Percentiles rank a stretch among this genome's conserved stretches.
These are phyloP conservation scores for Falcaria lacertinaria DNA, from an alignment of 2,888 invertebrate species.

Conservation along the genomic window DNA sequence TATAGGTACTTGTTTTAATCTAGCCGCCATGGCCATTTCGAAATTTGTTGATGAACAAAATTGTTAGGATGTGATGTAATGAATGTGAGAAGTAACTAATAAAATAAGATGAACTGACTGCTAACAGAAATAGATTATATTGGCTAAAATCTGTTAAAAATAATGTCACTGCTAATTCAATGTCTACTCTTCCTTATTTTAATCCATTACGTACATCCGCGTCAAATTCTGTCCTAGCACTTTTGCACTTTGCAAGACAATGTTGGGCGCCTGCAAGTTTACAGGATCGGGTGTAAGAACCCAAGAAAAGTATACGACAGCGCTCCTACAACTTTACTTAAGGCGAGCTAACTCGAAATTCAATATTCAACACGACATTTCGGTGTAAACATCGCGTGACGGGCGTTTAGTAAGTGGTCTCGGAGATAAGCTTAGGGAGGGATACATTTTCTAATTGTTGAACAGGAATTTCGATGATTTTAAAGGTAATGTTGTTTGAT, in stretches of 20 bases:
- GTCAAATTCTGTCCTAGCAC: neutral
- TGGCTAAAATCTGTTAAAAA: too few species aligned
- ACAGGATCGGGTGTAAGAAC: neutral
- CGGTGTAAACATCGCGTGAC: slow-evolving; percentile 67
- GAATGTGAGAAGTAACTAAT: too few species aligned
- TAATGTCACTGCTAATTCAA: too few species aligned
- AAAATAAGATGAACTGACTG: too few species aligned
- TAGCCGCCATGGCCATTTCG: too few species aligned
- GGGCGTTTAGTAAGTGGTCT: slow-evolving; percentile 26
- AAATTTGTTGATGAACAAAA: too few species aligned
- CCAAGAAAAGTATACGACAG: neutral
- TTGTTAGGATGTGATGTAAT: too few species aligned
- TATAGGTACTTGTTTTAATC: too few species aligned
- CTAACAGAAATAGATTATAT: too few species aligned
- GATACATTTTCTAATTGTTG: slow-evolving; percentile 12
- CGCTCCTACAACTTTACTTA: slow-evolving; percentile 39
- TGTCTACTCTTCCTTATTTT: neutral
- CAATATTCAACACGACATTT: slow-evolving; percentile 72
- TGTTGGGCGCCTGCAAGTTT: neutral
- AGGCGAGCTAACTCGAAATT: slow-evolving; percentile 59
- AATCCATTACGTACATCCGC: neutral
- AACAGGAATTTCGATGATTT: too few species aligned
- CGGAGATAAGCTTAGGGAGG: slow-evolving; percentile 23
- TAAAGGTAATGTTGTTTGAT: too few species aligned
- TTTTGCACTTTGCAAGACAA: neutral